Evolutionary conservation across 1,140 invertebrate species (phyloP).

Genomic region (Dinoponera quadriceps): DNA sequence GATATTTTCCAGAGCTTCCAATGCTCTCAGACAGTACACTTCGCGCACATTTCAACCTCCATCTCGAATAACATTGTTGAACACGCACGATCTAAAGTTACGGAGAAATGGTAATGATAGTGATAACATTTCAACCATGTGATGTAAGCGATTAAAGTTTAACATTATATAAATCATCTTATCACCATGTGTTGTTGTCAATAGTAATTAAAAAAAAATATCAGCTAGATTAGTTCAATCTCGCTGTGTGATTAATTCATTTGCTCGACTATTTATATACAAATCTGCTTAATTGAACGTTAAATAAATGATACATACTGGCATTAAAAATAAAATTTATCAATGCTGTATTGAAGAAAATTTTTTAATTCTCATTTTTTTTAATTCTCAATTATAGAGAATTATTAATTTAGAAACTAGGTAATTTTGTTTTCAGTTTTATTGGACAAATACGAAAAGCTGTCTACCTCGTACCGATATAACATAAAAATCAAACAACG

Average conservation of each 20-base stretch:
- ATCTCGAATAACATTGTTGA: conserved; percentile 17
- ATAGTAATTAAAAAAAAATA: conserved; percentile 6
- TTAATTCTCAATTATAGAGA: no score
- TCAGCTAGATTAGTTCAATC: neutral
- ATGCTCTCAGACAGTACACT: conserved; percentile 23
- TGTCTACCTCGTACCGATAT: no score
- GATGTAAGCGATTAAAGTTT: neutral
- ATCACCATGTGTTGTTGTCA: neutral
- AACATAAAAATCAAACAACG: neutral
- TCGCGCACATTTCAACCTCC: conserved; percentile 29
- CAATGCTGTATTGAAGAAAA: no score
- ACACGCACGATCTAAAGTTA: neutral
- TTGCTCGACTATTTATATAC: neutral
- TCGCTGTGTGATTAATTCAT: neutral
- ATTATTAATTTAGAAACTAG: no score
- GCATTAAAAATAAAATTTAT: no score
- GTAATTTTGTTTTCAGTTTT: no score
- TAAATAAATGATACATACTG: neutral
- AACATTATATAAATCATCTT: neutral
- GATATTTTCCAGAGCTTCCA: conserved; percentile 53
- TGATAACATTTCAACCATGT: neutral
- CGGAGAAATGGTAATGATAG: neutral
- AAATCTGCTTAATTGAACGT: neutral
- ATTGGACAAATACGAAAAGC: no score
- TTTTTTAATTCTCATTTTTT: no score